phyloP scores from a whole-genome alignment of 2,113 vertebrate species.

The Silurus glanis region DNA sequence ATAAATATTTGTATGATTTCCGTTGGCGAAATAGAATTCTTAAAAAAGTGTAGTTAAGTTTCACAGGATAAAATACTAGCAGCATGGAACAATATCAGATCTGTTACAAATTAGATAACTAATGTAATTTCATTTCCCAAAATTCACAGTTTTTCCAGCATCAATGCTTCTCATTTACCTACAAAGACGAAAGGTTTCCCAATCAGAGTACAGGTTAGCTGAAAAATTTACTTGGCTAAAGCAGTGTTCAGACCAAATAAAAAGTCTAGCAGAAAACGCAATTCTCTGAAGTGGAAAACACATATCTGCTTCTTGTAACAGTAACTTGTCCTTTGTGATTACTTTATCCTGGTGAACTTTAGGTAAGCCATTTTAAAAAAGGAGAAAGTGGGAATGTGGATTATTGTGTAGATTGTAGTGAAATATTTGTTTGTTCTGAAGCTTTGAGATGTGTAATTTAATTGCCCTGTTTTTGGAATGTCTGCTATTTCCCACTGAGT shows the following conservation, averaged over 20 bases:
- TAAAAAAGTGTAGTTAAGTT: not conserved
- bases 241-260: not conserved
- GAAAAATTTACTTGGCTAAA: not conserved
- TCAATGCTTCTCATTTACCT: constrained; percentile 6
- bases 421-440: not conserved
- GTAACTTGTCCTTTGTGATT: not conserved
- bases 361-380: not conserved
- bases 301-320: not conserved
- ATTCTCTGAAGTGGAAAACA: not conserved
- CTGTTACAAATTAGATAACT: not conserved
- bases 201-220: not conserved
- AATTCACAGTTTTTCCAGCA: not conserved
- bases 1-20: constrained; percentile 20
- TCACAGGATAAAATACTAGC: not conserved
- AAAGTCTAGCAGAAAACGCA: not conserved
- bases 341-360: not conserved
- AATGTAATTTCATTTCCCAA: constrained; percentile 8
- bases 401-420: not conserved
- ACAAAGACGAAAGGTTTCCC: not conserved
- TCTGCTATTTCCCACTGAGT: constrained; percentile 34
- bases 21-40: not conserved
- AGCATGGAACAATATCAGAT: not conserved
- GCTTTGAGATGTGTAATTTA: constrained; percentile 24
- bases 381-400: not conserved
- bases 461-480: constrained; percentile 32